Conservation (phyloP, 2,888 invertebrate species). For the Diplolepis rosae region DNA sequence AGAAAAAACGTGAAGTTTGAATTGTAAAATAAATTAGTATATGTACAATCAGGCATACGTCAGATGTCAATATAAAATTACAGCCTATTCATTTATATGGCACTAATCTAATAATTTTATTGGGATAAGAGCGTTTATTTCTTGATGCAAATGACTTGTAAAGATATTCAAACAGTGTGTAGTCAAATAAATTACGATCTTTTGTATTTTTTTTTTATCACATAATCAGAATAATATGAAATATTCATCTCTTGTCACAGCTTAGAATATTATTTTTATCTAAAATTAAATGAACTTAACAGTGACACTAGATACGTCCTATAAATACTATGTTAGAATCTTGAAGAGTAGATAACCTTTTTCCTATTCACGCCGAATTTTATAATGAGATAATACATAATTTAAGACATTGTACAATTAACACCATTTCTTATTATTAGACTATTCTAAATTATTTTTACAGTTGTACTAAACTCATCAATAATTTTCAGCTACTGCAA, state of each 20-base stretch:
- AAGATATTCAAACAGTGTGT: slow-evolving; percentile 31
- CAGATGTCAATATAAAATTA: slow-evolving; percentile 71
- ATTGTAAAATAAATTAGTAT: slow-evolving; percentile 68
- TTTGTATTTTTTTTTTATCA: slow-evolving; percentile 25
- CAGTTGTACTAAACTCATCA: no score
- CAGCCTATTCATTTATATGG: slow-evolving; percentile 63
- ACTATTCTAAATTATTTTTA: no score
- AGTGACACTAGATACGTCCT: neutral
- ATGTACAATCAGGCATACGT: slow-evolving; percentile 63
- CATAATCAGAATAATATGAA: neutral
- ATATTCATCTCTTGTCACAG: slow-evolving; percentile 21
- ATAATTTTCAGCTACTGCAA: no score
- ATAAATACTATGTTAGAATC: neutral
- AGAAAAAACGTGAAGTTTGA: slow-evolving; percentile 41
- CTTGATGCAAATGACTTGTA: slow-evolving; percentile 37
- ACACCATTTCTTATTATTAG: neutral
- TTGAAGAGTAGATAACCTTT: slow-evolving; percentile 15
- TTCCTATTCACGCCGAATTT: slow-evolving; percentile 5
- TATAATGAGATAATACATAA: neutral
- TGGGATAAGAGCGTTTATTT: slow-evolving; percentile 33
- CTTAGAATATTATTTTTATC: slow-evolving; percentile 6
- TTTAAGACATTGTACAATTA: neutral
- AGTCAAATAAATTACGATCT: slow-evolving; percentile 19
- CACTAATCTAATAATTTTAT: slow-evolving; percentile 52
- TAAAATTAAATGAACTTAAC: neutral